phyloP scores from a whole-genome alignment of 37 sponge, comb jelly and placozoan genomes.

The Diacarnus erythraeanus region DNA sequence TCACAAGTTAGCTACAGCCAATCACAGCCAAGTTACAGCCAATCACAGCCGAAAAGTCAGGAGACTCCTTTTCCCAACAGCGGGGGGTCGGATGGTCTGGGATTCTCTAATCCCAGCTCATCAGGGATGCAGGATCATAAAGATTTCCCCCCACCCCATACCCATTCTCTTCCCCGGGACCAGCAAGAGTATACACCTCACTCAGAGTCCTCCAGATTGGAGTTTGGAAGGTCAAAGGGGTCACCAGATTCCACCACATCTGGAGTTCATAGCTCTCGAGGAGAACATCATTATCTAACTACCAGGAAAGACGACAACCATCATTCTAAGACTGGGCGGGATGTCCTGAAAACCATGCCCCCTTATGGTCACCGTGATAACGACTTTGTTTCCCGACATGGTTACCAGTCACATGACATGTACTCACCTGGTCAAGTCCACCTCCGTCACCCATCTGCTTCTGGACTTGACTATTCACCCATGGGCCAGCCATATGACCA shows the following conservation, averaged over 20 bases:
- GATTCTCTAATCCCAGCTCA: not conserved
- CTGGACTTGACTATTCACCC: not conserved
- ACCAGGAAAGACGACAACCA: not conserved
- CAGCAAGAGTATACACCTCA: not conserved
- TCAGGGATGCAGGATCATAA: not conserved
- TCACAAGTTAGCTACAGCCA: no score
- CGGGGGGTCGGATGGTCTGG: not conserved
- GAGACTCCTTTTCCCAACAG: not conserved
- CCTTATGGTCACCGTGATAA: not conserved
- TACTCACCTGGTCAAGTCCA: not conserved
- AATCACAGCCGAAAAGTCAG: slow-evolving; percentile 9
- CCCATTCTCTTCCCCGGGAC: not conserved
- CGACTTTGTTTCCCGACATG: not conserved
- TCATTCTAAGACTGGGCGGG: not conserved
- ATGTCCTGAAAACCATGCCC: not conserved
- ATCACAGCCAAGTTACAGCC: slow-evolving; percentile 13
- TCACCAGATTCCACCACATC: not conserved
- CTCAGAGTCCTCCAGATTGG: not conserved
- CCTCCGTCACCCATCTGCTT: not conserved
- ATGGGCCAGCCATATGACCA: not conserved
- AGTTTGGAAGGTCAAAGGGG: not conserved
- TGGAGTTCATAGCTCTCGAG: not conserved
- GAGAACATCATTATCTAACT: not conserved
- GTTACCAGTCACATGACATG: not conserved
- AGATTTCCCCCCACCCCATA: not conserved